phyloP scores from a whole-genome alignment of 2,888 invertebrate species.

The Thyatira batis region DNA sequence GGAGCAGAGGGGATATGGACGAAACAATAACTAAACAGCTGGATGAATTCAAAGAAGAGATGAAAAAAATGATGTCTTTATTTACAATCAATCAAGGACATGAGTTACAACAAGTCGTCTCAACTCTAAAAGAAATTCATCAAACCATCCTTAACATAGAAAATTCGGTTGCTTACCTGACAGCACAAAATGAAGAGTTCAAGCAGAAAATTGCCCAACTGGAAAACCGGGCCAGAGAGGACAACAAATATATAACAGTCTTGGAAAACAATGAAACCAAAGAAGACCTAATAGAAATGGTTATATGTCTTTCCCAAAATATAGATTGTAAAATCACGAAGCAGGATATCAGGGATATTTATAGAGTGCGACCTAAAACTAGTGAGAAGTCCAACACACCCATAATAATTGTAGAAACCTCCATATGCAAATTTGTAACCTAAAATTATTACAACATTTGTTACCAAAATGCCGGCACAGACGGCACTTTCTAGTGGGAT shows the following conservation, averaged over 20 bases:
- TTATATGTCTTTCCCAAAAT: too few relatives aligned
- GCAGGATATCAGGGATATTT: too few relatives aligned
- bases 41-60: slow-evolving; percentile 11
- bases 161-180: slow-evolving; percentile 11
- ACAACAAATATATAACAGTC: slow-evolving; percentile 1
- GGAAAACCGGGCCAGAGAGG: slow-evolving; percentile 14
- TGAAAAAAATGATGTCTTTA: slow-evolving; percentile 8
- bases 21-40: not conserved
- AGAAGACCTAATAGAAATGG: too few relatives aligned
- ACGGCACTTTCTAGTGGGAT: too few relatives aligned
- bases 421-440: too few relatives aligned
- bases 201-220: slow-evolving; percentile 10
- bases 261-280: not conserved
- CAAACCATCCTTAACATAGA: slow-evolving; percentile 15
- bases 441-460: too few relatives aligned
- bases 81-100: not conserved
- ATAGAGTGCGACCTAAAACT: too few relatives aligned
- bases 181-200: slow-evolving; percentile 12
- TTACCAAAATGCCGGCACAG: too few relatives aligned
- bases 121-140: slow-evolving; percentile 9
- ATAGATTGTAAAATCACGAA: too few relatives aligned
- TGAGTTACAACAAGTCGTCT: slow-evolving; percentile 9
- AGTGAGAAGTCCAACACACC: too few relatives aligned
- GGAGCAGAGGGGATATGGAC: not conserved
- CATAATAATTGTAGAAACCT: not conserved